Conservation (phyloP, 2,888 invertebrate genomes). For the Netelia melanura region DNA sequence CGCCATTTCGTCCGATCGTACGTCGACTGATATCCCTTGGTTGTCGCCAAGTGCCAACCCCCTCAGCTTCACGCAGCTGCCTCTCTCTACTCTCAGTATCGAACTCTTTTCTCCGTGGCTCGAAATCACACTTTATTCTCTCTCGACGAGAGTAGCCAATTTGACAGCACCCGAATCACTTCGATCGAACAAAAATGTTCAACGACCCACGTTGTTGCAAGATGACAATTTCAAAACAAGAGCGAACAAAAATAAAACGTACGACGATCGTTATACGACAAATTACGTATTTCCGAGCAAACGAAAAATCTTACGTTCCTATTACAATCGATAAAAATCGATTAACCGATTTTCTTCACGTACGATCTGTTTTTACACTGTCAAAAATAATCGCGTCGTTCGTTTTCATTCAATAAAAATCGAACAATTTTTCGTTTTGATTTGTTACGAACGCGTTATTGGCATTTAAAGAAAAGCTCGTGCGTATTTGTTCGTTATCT, state of each 20-base stretch:
- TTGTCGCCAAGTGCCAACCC: constrained; percentile 65
- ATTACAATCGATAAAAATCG: constrained; percentile 21
- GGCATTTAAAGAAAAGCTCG: background rate
- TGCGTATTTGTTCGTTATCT: background rate
- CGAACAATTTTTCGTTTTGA: background rate
- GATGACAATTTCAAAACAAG: too few species aligned
- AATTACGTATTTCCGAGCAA: background rate
- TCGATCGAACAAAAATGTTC: constrained; percentile 43
- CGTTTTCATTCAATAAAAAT: constrained; percentile 3
- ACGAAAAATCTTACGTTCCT: constrained; percentile 50
- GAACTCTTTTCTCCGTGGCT: constrained; percentile 22
- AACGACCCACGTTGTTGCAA: constrained; percentile 1
- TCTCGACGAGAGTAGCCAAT: constrained; percentile 18
- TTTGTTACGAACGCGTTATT: background rate
- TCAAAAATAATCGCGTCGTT: constrained; percentile 6
- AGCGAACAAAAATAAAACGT: constrained; percentile 11
- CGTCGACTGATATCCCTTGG: constrained; percentile 70
- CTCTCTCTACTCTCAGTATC: constrained; percentile 29
- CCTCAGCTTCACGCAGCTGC: constrained; percentile 25
- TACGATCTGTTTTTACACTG: constrained; percentile 28
- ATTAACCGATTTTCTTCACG: background rate
- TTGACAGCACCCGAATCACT: constrained; percentile 54
- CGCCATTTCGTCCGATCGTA: constrained; percentile 88
- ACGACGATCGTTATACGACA: background rate
- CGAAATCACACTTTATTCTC: constrained; percentile 51